Base-by-base conservation (phyloP, 2,888 invertebrate species). In the Drosophila limbata region DNA sequence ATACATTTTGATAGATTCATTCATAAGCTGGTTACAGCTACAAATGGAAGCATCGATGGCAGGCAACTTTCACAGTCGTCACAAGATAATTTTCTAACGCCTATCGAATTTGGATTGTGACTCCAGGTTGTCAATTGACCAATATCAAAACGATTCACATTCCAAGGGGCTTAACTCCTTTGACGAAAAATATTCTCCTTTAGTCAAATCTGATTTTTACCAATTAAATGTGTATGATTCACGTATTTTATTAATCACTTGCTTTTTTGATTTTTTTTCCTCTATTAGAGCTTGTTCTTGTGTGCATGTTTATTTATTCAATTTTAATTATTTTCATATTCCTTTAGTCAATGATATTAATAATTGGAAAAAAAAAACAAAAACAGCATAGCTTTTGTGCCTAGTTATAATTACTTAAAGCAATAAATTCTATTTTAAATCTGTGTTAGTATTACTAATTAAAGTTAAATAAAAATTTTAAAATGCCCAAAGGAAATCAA, bases 21-120 rank as follows among this genome's bases (percentile, higher is more conserved):
- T 13, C 37, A 60, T 56, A 60, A 64, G 60, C 60, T 44, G 53
- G 48, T 70, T 65, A 59, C 25, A 42, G 28, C 39, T 15, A 39
- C 35, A 39, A 45, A 35, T 45, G 52, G 35, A 13, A 13, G 37
- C 47, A 51, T 57, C 45, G 51, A 13, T 42, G 17, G 17, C 42
- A 61, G 35, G 1, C 37, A 37, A 8, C 6, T 50, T 56, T 33
- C 17, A 4, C 31, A 40, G n/a, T 19, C 37, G 31, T 42, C 10
- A 33, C 6, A 28, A 53, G 48, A 52, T 39, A 42, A 52, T 52
- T 47, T 56, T 39, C 11, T 11, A 28, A 15, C 19, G 10, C 31
- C 11, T 15, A 10, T 2, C 31, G 28, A 62, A 62, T 25, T 44
- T n/a, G 6, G 10, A 11, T 19, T 39, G 19, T 2, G 19, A 39